Conservation (phyloP, 2,797 vertebrate genomes). For the Cynopterus sphinx region DNA sequence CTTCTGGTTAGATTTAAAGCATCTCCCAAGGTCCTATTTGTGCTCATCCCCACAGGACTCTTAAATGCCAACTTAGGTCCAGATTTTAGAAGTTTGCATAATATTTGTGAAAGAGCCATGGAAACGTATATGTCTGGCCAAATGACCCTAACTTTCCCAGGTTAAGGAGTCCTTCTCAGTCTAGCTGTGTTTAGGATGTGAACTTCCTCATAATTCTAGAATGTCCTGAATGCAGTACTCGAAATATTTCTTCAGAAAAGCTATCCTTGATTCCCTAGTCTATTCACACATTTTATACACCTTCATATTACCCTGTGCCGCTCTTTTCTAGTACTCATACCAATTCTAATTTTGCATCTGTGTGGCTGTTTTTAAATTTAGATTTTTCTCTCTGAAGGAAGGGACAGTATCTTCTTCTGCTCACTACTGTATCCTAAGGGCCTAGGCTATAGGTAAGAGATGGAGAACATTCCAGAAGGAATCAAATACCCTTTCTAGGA, state of each 20-base stretch:
- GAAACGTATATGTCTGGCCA: conserved; percentile 63
- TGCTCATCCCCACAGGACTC: conserved; percentile 45
- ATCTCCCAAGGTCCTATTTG: conserved; percentile 22
- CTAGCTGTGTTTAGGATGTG: neutral
- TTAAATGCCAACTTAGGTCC: conserved; percentile 28
- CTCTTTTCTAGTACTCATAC: neutral
- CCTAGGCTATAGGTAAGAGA: neutral
- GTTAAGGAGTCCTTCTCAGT: neutral
- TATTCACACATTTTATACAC: neutral
- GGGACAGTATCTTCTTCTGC: neutral
- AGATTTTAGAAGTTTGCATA: conserved; percentile 57
- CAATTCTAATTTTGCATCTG: neutral
- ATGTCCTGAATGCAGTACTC: neutral
- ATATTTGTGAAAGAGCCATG: conserved; percentile 64
- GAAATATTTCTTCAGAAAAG: neutral
- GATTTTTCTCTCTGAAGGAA: neutral
- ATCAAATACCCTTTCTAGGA: neutral
- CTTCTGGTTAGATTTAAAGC: conserved; percentile 46
- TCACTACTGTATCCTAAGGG: neutral
- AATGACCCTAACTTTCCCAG: conserved; percentile 49
- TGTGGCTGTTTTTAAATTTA: neutral
- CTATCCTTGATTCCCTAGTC: neutral
- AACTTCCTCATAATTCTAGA: neutral
- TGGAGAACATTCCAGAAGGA: neutral
- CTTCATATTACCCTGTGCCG: neutral